phyloP scores from a whole-genome alignment of 2,888 invertebrate genomes.

The Syrphus vitripennis region DNA sequence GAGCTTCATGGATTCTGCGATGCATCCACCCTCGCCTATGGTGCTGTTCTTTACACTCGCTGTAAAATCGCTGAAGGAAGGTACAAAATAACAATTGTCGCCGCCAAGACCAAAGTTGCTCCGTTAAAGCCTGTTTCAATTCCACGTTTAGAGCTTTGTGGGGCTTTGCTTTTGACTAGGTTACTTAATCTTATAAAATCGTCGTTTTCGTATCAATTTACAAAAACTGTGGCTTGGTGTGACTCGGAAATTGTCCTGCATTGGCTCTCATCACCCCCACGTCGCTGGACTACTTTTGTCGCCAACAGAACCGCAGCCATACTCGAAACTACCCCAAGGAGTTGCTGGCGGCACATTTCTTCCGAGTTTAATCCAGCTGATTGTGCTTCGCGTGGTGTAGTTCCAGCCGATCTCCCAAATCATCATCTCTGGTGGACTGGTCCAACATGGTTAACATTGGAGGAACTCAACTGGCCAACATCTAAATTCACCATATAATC shows the following conservation, averaged over 20 bases:
- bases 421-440: not conserved
- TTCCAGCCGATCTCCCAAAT: not conserved
- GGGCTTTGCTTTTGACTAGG: constrained; percentile 22
- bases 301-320: constrained; percentile 58
- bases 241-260: constrained; percentile 74
- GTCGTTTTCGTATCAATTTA: constrained; percentile 4
- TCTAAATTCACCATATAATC: not conserved
- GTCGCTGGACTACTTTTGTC: constrained; percentile 52
- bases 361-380: constrained; percentile 65
- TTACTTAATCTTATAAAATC: constrained; percentile 21
- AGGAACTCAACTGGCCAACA: not conserved
- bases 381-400: constrained; percentile 63
- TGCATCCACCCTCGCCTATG: constrained; percentile 17
- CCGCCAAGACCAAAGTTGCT: constrained; percentile 27
- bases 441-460: not conserved
- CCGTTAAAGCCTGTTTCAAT: constrained; percentile 29
- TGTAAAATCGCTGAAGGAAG: not conserved
- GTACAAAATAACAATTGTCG: not conserved
- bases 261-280: constrained; percentile 72
- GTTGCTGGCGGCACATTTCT: constrained; percentile 56
- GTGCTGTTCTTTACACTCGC: constrained; percentile 21
- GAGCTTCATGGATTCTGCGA: constrained; percentile 31
- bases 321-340: constrained; percentile 34
- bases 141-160: constrained; percentile 49
- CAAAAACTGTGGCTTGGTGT: constrained; percentile 53